Percentiles rank a stretch among this genome's conserved stretches.
phyloP scores from a whole-genome alignment of 2,797 vertebrate genomes.

The Chiroxiphia lanceolata region DNA sequence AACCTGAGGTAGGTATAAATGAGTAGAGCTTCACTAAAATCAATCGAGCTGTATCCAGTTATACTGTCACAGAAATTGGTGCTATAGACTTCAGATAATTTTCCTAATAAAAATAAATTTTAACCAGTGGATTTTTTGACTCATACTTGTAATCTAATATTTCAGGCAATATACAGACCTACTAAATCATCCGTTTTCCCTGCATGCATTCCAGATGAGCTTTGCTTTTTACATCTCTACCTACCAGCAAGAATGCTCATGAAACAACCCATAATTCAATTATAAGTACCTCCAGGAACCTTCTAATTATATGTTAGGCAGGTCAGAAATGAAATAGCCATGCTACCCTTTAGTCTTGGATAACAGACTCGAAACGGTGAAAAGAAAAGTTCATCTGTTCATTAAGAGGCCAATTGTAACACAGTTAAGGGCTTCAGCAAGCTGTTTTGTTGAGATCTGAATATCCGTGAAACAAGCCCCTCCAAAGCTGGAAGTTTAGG shows the following conservation, averaged over 20 bases:
- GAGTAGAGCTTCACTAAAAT: conserved; percentile 55
- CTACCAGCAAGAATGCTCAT: conserved; percentile 53
- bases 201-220: conserved; percentile 51
- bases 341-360: conserved; percentile 59
- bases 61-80: conserved; percentile 52
- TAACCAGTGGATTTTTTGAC: conserved; percentile 47
- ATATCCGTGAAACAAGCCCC: conserved; percentile 14
- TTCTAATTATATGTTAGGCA: conserved; percentile 67
- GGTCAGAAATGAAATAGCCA: conserved; percentile 67
- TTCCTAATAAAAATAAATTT: conserved; percentile 69
- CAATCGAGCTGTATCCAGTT: conserved; percentile 50
- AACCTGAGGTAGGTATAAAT: conserved; percentile 44
- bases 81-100: conserved; percentile 50
- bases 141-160: conserved; percentile 51
- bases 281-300: conserved; percentile 67
- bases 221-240: conserved; percentile 49
- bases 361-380: conserved; percentile 60
- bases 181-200: conserved; percentile 29
- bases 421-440: conserved; percentile 31
- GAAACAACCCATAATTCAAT: conserved; percentile 69
- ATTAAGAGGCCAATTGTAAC: conserved; percentile 62
- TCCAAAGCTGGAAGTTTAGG: conserved; percentile 17
- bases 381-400: conserved; percentile 69
- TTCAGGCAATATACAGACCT: conserved; percentile 46
- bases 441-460: conserved; percentile 48